These are phyloP conservation scores for Ptilorrhoa leucosticta DNA, from an alignment of 2,113 vertebrate genomes.

Conservation along the genomic window DNA sequence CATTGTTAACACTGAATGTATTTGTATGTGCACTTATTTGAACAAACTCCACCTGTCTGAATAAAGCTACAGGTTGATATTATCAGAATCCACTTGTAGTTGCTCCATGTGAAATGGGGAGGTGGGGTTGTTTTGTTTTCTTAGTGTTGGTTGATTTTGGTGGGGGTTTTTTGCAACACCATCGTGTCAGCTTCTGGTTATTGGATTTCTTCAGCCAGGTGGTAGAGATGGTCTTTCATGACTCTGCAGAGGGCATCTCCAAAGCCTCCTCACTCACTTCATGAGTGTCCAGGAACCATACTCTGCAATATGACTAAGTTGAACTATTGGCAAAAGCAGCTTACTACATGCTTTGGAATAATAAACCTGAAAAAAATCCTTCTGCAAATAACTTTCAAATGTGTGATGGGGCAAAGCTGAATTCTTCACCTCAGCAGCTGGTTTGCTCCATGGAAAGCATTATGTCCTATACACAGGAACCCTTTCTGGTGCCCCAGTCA, in stretches of 20 bases:
- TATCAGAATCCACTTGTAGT: neutral
- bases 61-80: neutral
- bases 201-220: neutral
- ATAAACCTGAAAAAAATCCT: neutral
- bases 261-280: neutral
- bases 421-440: neutral
- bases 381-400: neutral
- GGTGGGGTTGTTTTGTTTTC: neutral
- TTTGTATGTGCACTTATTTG: neutral
- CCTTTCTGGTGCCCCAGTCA: neutral
- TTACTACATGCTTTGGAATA: neutral
- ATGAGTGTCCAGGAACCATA: neutral
- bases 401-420: neutral
- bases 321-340: neutral
- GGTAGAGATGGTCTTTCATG: neutral
- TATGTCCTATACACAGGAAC: neutral
- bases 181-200: neutral
- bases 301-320: neutral
- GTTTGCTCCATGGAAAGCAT: neutral
- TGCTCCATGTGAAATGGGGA: neutral
- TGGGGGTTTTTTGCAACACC: neutral
- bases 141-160: neutral
- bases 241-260: neutral
- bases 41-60: neutral
- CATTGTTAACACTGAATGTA: neutral